These are phyloP conservation scores for Pterobdella sp. DNA, from an alignment of 2,888 invertebrate species.

Conservation along the genomic window DNA sequence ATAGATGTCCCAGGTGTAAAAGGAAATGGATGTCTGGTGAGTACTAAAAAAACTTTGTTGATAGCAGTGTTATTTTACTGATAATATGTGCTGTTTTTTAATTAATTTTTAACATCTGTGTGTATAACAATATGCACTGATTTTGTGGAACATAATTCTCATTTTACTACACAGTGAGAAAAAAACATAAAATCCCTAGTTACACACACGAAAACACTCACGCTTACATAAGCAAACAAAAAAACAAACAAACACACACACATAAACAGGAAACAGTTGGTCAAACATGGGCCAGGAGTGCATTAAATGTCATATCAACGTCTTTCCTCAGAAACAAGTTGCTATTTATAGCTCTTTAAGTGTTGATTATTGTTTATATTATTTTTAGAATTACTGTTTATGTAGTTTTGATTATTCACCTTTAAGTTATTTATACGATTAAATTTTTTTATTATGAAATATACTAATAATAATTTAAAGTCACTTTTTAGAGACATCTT, in stretches of 20 bases:
- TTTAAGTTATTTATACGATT: too few species aligned
- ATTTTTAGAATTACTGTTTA: too few species aligned
- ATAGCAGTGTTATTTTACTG: not conserved
- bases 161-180: not conserved
- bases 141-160: not conserved
- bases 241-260: not conserved
- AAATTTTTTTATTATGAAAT: too few species aligned
- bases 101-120: not conserved
- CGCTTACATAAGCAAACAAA: not conserved
- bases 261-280: slow-evolving; percentile 63
- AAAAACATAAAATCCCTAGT: not conserved
- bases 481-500: too few species aligned
- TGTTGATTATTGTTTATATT: too few species aligned
- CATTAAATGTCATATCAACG: slow-evolving; percentile 77
- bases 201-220: not conserved
- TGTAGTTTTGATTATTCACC: too few species aligned
- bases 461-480: too few species aligned
- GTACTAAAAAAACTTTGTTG: not conserved
- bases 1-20: slow-evolving; percentile 81
- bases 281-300: slow-evolving; percentile 84
- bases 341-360: too few species aligned
- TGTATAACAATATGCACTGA: not conserved
- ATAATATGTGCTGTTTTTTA: not conserved
- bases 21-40: slow-evolving; percentile 80
- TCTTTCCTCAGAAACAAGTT: slow-evolving; percentile 63